These are phyloP conservation scores for Scomber colias DNA, from an alignment of 2,113 vertebrate genomes.

Conservation along the genomic window DNA sequence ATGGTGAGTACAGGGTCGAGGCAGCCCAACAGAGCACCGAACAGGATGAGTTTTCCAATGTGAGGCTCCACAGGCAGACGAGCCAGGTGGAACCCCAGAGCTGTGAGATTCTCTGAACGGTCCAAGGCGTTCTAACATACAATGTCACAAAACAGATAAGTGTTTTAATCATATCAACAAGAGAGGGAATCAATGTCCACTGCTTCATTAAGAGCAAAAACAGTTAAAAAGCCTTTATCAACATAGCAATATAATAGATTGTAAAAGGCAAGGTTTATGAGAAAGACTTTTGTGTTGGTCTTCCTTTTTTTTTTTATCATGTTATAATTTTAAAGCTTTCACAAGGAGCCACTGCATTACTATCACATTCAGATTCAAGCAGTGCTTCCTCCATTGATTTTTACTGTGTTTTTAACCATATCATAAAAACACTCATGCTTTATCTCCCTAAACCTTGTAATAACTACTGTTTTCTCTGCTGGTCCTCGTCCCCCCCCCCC, in stretches of 20 bases:
- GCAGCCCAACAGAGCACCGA: constrained; percentile 95
- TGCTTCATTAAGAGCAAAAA: not conserved
- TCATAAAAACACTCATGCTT: not conserved
- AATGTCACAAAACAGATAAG: constrained; percentile 18
- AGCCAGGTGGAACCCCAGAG: constrained; percentile 94
- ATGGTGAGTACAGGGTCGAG: constrained; percentile 96
- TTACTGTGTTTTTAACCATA: not conserved
- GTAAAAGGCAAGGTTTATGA: not conserved
- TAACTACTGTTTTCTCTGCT: constrained; percentile 4
- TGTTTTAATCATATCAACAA: not conserved
- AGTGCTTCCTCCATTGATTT: not conserved
- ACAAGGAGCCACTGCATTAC: not conserved
- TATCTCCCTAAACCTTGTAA: not conserved
- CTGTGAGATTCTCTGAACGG: constrained; percentile 92
- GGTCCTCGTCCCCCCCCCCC: too few species aligned
- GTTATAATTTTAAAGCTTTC: not conserved
- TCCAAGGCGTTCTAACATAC: constrained; percentile 92
- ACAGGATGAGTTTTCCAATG: constrained; percentile 98
- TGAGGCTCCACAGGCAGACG: constrained; percentile 96
- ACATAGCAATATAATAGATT: not conserved
- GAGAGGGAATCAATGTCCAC: not conserved
- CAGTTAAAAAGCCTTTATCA: not conserved
- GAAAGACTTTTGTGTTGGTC: not conserved
- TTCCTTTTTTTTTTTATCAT: not conserved
- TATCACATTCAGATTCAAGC: not conserved